Conservation (phyloP, 1,140 invertebrate genomes). For the Zaprionus vittiger region DNA sequence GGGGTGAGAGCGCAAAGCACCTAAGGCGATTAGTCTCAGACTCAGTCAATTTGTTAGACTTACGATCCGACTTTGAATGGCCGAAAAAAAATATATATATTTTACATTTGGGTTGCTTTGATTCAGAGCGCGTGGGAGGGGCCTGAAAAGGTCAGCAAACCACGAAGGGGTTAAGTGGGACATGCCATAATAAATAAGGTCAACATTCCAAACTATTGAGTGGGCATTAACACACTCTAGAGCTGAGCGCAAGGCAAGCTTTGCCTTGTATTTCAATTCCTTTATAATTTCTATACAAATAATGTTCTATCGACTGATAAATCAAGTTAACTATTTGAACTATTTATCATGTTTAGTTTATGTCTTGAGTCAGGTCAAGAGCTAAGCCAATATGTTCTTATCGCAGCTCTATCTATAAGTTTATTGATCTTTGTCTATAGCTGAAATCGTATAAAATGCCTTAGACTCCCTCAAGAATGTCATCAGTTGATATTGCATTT, state of each 20-base stretch:
- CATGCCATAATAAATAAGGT: slow-evolving; percentile 3
- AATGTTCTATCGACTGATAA: background rate
- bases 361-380: slow-evolving; percentile 37
- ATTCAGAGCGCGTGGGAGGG: slow-evolving; percentile 36
- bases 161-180: background rate
- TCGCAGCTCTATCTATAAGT: slow-evolving; percentile 8
- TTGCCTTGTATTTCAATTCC: background rate
- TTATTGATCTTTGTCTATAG: slow-evolving; percentile 12
- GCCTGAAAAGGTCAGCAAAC: background rate
- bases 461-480: background rate
- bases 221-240: background rate
- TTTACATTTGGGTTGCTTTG: slow-evolving; percentile 26
- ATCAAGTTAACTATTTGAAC: slow-evolving; percentile 19
- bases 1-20: background rate
- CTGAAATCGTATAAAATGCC: slow-evolving; percentile 51
- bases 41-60: slow-evolving; percentile 55
- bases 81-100: slow-evolving; percentile 11
- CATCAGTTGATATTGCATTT: slow-evolving; percentile 28
- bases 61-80: slow-evolving; percentile 23
- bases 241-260: background rate
- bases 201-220: background rate
- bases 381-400: slow-evolving; percentile 30
- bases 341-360: slow-evolving; percentile 16
- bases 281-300: background rate
- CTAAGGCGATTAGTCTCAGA: slow-evolving; percentile 56